A percentile compares a stretch with the other conserved stretches of the same genome.
phyloP scores from a whole-genome alignment of 2,797 vertebrate species.

The Hemitrygon akajei region DNA sequence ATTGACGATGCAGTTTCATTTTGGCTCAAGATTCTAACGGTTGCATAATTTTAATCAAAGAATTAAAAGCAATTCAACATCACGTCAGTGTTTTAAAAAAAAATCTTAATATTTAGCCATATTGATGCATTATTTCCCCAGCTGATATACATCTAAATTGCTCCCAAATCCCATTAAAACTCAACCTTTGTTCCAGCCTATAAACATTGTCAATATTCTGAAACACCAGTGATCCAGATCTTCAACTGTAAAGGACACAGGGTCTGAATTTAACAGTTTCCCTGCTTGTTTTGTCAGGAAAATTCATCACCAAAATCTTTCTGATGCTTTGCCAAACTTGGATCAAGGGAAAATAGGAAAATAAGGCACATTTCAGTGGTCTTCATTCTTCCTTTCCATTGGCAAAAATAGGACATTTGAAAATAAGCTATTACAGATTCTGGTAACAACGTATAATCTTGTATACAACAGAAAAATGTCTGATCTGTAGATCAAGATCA shows the following conservation, averaged over 20 bases:
- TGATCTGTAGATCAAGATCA: background rate
- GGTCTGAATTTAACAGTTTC: slow-evolving; percentile 1
- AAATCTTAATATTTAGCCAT: background rate
- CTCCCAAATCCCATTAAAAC: background rate
- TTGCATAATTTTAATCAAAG: slow-evolving; percentile 5
- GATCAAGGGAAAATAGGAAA: background rate
- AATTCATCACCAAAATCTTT: background rate
- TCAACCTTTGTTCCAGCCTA: background rate
- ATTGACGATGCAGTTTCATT: background rate
- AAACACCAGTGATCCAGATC: background rate
- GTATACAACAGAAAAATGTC: background rate
- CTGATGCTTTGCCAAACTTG: background rate
- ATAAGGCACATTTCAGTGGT: background rate
- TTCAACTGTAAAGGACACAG: background rate
- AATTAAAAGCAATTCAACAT: background rate
- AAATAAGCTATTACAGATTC: background rate
- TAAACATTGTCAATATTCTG: background rate
- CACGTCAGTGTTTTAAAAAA: background rate
- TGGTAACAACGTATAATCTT: background rate
- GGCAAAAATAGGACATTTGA: background rate
- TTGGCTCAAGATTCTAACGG: background rate
- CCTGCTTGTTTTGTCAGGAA: background rate
- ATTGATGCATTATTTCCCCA: background rate
- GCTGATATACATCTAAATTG: background rate
- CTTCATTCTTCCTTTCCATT: background rate